Percentiles rank a stretch among this genome's conserved stretches.
These are phyloP conservation scores for Psylliodes chrysocephalus DNA, from an alignment of 2,888 invertebrate species.

Conservation along the genomic window DNA sequence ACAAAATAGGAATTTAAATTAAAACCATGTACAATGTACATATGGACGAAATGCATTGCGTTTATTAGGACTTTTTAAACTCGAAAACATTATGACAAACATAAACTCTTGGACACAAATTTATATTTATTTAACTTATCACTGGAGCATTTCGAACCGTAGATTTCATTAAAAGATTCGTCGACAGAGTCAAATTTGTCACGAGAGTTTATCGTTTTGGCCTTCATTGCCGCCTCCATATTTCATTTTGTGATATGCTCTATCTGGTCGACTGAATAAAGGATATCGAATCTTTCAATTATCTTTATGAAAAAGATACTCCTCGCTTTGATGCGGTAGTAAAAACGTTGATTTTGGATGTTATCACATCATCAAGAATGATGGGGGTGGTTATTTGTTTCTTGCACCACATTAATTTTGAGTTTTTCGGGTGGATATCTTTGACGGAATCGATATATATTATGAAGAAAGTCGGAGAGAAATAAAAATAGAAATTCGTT, in stretches of 20 bases:
- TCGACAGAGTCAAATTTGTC: constrained; percentile 21
- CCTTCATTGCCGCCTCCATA: constrained; percentile 9
- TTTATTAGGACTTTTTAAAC: no score
- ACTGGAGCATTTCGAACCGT: neutral
- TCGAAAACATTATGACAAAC: no score
- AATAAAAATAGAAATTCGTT: neutral
- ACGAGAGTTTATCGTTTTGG: constrained; percentile 11
- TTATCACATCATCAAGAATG: constrained; percentile 20
- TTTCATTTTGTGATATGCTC: constrained; percentile 24
- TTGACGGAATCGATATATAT: constrained; percentile 3
- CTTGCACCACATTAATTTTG: constrained; percentile 8
- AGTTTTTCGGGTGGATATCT: constrained; percentile 1
- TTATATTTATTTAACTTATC: constrained; percentile 12
- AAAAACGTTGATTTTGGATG: constrained; percentile 13
- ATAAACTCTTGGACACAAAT: neutral
- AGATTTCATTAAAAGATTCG: constrained; percentile 23
- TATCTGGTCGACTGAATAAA: constrained; percentile 21
- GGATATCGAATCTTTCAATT: constrained; percentile 25
- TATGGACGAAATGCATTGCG: no score
- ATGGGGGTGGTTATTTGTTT: constrained; percentile 4
- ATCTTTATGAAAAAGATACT: constrained; percentile 21
- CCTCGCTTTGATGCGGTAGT: constrained; percentile 13
- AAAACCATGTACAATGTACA: no score
- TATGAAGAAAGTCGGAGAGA: neutral
- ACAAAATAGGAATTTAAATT: no score